phyloP scores from a whole-genome alignment of 2,113 vertebrate species.

The Chlamydotis undulata region DNA sequence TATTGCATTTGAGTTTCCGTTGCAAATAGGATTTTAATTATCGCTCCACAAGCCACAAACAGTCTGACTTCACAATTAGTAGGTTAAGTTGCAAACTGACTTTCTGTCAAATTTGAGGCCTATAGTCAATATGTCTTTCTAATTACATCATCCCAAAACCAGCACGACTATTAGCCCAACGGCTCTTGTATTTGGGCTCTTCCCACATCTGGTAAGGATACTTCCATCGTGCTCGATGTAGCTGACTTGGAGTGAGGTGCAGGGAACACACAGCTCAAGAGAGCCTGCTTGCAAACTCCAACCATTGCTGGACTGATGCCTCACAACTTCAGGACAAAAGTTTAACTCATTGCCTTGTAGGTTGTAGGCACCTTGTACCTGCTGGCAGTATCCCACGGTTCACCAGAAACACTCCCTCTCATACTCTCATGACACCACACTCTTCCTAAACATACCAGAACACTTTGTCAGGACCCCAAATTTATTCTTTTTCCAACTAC shows the following conservation, averaged over 20 bases:
- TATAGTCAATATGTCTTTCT: not conserved
- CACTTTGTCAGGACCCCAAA: not conserved
- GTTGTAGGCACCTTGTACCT: not conserved
- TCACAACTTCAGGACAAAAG: not conserved
- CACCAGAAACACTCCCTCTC: not conserved
- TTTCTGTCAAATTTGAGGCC: not conserved
- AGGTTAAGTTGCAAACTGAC: not conserved
- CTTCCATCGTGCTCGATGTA: rapidly evolving
- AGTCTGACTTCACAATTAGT: not conserved
- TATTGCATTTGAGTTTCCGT: not conserved
- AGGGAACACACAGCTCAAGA: not conserved
- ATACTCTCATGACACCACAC: not conserved
- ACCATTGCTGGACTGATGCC: not conserved
- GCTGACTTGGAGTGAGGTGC: not conserved
- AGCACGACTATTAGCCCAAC: not conserved
- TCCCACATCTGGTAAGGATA: not conserved
- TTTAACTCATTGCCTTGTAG: not conserved
- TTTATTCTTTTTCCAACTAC: not conserved
- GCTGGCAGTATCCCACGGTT: not conserved
- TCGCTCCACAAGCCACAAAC: not conserved
- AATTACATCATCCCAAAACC: not conserved
- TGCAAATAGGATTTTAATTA: not conserved
- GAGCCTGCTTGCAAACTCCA: not conserved
- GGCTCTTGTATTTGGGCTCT: not conserved
- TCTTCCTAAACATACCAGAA: not conserved